Base-by-base conservation (phyloP, 23 tunicate genomes). In the Phallusia fumigata region DNA sequence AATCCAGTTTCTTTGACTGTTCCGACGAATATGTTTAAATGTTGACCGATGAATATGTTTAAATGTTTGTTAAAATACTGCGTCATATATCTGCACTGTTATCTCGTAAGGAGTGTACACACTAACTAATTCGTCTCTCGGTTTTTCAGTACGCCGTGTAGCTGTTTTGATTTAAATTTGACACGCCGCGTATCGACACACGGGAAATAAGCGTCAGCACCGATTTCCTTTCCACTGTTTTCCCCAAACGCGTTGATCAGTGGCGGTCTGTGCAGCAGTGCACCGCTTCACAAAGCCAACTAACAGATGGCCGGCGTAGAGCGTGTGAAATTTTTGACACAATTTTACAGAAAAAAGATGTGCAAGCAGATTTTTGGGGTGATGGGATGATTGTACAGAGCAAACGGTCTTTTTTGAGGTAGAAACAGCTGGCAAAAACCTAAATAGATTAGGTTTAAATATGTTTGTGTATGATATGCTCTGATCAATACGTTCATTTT, bases 111-210 rank as follows among this genome's bases (percentile, higher is more conserved):
- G n/a, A n/a, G n/a, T n/a, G n/a, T n/a, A n/a, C n/a, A 40, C 47
- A 40, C 47, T 3, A 10, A 40, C 47, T 3, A 40, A 40, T 40
- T 40, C 47, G 5, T 3, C 47, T 3, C 47, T 10, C 47, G 47
- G 11, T 6, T 16, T 58, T 58, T 58, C 28, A 16, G 13, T 24
- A 58, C 69, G 69, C 69, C 26, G 69, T 58, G 69, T 58, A 58
- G 11, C 69, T 8, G 28, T 22, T 24, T 21, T 40, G 47, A 21
- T 58, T 58, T 58, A 21, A 58, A 21, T 58, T 58, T 58, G 69
- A 58, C 26, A 58, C 69, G 69, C 69, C 69, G 69, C 69, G 69
- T 58, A 58, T 58, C 69, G 69, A 58, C 69, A 58, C 69, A 58
- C 69, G 69, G 69, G 69, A 58, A 58, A 24, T 13, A 18, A 58